Percentiles rank a stretch among this genome's conserved stretches.
These are phyloP conservation scores for Hypocryptadius cinnamomeus DNA, from an alignment of 2,113 vertebrate species.

Conservation along the genomic window DNA sequence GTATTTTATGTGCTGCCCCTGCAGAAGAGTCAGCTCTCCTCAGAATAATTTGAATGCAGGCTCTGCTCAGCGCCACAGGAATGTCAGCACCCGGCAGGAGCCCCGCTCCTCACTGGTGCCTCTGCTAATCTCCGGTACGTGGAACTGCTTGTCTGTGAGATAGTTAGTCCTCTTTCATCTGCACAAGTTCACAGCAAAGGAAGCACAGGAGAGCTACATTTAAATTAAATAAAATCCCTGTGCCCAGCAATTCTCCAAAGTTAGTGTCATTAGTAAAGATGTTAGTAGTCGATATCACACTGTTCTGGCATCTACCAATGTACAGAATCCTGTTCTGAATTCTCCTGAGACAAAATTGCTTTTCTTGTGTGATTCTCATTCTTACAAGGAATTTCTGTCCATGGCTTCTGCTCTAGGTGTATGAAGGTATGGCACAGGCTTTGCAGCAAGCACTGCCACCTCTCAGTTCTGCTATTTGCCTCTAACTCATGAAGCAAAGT, in stretches of 20 bases:
- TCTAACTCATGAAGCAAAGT: background rate
- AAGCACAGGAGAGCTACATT: constrained; percentile 1
- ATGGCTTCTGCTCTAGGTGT: background rate
- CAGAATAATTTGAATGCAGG: background rate
- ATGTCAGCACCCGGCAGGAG: constrained; percentile 16
- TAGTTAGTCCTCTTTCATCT: constrained; percentile 7
- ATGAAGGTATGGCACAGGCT: background rate
- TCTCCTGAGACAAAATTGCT: background rate
- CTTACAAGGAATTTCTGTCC: background rate
- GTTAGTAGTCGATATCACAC: background rate
- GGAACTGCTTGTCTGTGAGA: background rate
- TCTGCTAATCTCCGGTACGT: background rate
- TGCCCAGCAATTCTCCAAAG: background rate
- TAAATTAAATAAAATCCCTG: constrained; percentile 27
- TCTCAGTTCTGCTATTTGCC: background rate
- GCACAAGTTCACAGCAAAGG: background rate
- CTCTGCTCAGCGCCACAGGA: background rate
- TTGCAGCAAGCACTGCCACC: background rate
- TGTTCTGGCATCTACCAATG: background rate
- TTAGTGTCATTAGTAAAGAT: constrained; percentile 10
- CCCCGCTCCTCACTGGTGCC: background rate
- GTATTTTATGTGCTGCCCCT: background rate
- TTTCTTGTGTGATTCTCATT: background rate
- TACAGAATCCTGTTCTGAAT: background rate
- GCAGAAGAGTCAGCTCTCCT: background rate